These are phyloP conservation scores for Drosophila elegans DNA, from an alignment of 1,140 invertebrate species.

Conservation along the genomic window DNA sequence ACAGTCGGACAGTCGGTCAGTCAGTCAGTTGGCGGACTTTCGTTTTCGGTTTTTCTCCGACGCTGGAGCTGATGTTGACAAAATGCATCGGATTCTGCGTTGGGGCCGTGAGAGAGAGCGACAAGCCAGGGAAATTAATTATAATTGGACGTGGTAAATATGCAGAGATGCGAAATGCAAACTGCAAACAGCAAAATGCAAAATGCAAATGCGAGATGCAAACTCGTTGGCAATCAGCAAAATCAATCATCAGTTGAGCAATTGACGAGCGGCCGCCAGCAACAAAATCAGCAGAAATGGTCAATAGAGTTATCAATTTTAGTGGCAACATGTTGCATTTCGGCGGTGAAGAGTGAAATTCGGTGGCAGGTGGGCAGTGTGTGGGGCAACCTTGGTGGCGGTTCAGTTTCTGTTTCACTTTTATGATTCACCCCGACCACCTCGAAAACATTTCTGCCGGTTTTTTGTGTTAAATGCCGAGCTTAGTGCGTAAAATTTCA, in stretches of 20 bases:
- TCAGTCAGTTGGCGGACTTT: constrained; percentile 66
- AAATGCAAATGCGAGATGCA: constrained; percentile 65
- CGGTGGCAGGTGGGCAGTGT: constrained; percentile 32
- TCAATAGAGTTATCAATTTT: constrained; percentile 83
- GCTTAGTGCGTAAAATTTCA: constrained; percentile 72
- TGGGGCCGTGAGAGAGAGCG: constrained; percentile 25
- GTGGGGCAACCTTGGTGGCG: constrained; percentile 42
- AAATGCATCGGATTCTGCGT: constrained; percentile 71
- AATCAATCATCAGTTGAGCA: constrained; percentile 78
- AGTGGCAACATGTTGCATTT: constrained; percentile 68
- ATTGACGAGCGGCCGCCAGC: constrained; percentile 60
- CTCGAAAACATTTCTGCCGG: constrained; percentile 2
- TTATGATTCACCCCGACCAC: constrained; percentile 11
- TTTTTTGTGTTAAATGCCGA: constrained; percentile 44
- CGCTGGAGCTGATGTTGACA: constrained; percentile 57
- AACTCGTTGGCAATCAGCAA: constrained; percentile 77
- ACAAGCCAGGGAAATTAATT: constrained; percentile 68
- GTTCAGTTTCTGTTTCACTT: constrained; percentile 40
- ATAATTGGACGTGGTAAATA: constrained; percentile 75
- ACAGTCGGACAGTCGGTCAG: constrained; percentile 33
- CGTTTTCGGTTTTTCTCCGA: constrained; percentile 58
- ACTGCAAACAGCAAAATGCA: constrained; percentile 31
- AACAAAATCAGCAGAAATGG: constrained; percentile 50
- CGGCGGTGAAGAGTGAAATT: constrained; percentile 18
- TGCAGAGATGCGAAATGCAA: constrained; percentile 44